Evolutionary conservation across 1,140 invertebrate species (phyloP), one percentile per base, ranked within the genome.

Genomic region (Drosophila lacertosa): DNA sequence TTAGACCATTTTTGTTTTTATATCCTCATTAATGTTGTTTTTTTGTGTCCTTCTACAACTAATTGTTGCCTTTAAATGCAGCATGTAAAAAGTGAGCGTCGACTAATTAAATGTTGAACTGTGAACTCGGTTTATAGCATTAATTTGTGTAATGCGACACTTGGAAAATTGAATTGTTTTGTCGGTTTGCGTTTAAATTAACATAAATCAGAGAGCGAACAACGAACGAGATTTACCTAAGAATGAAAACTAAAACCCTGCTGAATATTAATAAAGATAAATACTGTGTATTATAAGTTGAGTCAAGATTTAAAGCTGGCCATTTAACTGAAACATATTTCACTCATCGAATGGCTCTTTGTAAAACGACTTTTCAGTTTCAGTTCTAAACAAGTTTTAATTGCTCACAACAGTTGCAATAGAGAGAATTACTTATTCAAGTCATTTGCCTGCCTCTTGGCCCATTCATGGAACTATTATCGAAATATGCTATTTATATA

Each of bases 21-120:
- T 24, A 22, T 22, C n/a, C 18, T 29, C 26, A 29, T 29, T 29
- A 29, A 29, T 29, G 26, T 1, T 29, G 6, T 29, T 26, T 29
- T 29, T 7, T 0, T 29, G 5, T 29, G 7, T 29, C 26, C 6
- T 9, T 0, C 9, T 29, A 11, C 20, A 15, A 4, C 9, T 4
- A 15, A 20, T 16, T 47, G 29, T 47, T 29, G 39, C 10, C 15
- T n/a, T 26, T 3, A 47, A 35, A 55, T 29, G 6, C 7, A 22
- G 5, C 51, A 3, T 26, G 6, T 13, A 39, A 32, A 9, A 32
- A 55, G 35, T n/a, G 13, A 5, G n/a, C n/a, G 13, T 4, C 57
- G 15, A 44, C 44, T 70, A 65, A 65, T 65, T 70, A 65, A 70
- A 57, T 26, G 37, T n/a, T 55, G 18, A 55, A 64, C 51, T 64